These are phyloP conservation scores for Xenopus laevis DNA, from an alignment of 2,113 vertebrate genomes.

Conservation along the genomic window DNA sequence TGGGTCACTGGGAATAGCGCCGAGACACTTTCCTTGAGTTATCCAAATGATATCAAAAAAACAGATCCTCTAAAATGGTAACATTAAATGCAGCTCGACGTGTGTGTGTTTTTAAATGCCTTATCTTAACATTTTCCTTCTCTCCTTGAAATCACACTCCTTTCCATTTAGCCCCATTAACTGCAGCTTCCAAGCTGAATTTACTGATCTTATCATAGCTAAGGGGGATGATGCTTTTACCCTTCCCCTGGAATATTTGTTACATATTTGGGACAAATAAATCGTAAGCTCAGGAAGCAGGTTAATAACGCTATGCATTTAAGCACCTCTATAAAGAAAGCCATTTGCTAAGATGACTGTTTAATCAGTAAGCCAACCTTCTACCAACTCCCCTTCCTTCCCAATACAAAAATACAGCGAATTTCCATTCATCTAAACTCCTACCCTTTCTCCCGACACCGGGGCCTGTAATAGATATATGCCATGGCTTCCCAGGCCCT, in stretches of 20 bases:
- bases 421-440: conserved; percentile 15
- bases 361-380: too few relatives aligned
- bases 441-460: conserved; percentile 6
- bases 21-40: conserved; percentile 3
- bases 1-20: conserved; percentile 21
- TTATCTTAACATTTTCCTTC: conserved; percentile 16
- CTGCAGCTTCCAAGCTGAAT: not conserved
- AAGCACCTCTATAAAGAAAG: too few relatives aligned
- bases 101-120: not conserved
- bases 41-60: conserved; percentile 13
- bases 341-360: too few relatives aligned
- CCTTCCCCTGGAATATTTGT: not conserved
- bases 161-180: conserved; percentile 9
- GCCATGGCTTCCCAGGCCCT: conserved; percentile 26
- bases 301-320: too few relatives aligned
- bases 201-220: not conserved
- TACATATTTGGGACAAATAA: not conserved
- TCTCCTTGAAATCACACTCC: conserved; percentile 2
- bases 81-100: not conserved
- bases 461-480: conserved; percentile 30
- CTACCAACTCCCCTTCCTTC: too few relatives aligned
- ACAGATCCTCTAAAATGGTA: conserved; percentile 12
- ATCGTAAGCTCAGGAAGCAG: not conserved
- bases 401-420: too few relatives aligned
- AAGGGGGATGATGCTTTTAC: not conserved